phyloP scores from a whole-genome alignment of 2,888 invertebrate species.

The Andrena minutula region DNA sequence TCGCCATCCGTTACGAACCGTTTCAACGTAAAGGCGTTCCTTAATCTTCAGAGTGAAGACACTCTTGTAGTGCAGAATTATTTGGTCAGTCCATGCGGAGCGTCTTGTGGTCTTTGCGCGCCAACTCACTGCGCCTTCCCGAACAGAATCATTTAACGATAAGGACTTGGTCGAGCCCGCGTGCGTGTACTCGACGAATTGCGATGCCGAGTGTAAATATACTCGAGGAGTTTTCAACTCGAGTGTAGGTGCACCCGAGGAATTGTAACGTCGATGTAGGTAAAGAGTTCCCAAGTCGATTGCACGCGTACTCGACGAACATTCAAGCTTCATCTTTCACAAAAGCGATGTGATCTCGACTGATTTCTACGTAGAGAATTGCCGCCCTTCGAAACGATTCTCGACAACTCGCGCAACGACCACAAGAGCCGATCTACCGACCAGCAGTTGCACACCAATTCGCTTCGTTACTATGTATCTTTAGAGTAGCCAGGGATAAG shows the following conservation, averaged over 20 bases:
- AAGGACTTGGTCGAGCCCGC: too few species aligned
- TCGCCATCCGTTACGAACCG: slow-evolving; percentile 21
- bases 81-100: slow-evolving; percentile 32
- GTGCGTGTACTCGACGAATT: neutral
- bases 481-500: slow-evolving; percentile 56
- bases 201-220: neutral
- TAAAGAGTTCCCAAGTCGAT: neutral
- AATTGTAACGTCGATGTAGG: neutral
- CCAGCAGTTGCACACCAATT: slow-evolving; percentile 53
- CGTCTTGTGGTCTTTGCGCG: slow-evolving; percentile 26
- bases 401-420: slow-evolving; percentile 25
- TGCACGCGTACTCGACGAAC: neutral
- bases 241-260: neutral
- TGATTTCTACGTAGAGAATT: neutral
- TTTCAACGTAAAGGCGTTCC: slow-evolving; percentile 26
- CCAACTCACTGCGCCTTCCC: neutral
- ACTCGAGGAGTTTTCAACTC: neutral
- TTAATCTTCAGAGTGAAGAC: slow-evolving; percentile 27
- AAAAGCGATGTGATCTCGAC: neutral
- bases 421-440: slow-evolving; percentile 41
- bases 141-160: too few species aligned
- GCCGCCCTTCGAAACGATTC: neutral
- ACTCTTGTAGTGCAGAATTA: slow-evolving; percentile 30
- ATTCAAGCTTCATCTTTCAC: neutral
- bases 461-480: slow-evolving; percentile 57